phyloP scores from a whole-genome alignment of 2,888 invertebrate species.

The Timandra comae region DNA sequence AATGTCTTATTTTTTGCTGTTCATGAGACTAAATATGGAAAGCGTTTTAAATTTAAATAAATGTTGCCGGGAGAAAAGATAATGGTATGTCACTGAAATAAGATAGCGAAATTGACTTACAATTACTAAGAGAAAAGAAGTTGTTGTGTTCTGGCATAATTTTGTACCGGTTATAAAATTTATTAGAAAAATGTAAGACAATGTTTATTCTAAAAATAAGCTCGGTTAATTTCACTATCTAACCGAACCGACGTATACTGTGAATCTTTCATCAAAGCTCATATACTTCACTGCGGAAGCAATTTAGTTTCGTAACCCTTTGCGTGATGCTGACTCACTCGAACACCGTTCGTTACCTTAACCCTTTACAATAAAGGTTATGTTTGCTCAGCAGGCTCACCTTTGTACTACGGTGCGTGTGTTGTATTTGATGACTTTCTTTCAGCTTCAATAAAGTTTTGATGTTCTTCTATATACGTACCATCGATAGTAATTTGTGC shows the following conservation, averaged over 20 bases:
- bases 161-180: too few relatives aligned
- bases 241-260: conserved; percentile 21
- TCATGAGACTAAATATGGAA: too few relatives aligned
- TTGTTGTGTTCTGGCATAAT: too few relatives aligned
- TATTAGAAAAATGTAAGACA: conserved; percentile 9
- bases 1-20: too few relatives aligned
- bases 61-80: too few relatives aligned
- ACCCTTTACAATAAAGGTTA: conserved; percentile 16
- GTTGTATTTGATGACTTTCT: conserved; percentile 24
- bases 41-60: too few relatives aligned
- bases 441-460: conserved; percentile 27
- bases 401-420: conserved; percentile 18
- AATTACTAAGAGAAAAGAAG: too few relatives aligned
- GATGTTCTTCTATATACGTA: conserved; percentile 21
- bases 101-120: too few relatives aligned
- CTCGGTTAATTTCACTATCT: conserved; percentile 21
- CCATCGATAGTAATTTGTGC: conserved; percentile 19
- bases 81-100: too few relatives aligned
- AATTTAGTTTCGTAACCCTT: conserved; percentile 46
- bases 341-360: conserved; percentile 13
- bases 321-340: conserved; percentile 27
- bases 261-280: conserved; percentile 36
- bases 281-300: conserved; percentile 35
- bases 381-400: conserved; percentile 9
- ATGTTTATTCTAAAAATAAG: conserved; percentile 19